Evolutionary conservation across 2,113 vertebrate genomes (phyloP), one percentile per base, ranked within the genome.

Genomic region (Podocnemis expansa): DNA sequence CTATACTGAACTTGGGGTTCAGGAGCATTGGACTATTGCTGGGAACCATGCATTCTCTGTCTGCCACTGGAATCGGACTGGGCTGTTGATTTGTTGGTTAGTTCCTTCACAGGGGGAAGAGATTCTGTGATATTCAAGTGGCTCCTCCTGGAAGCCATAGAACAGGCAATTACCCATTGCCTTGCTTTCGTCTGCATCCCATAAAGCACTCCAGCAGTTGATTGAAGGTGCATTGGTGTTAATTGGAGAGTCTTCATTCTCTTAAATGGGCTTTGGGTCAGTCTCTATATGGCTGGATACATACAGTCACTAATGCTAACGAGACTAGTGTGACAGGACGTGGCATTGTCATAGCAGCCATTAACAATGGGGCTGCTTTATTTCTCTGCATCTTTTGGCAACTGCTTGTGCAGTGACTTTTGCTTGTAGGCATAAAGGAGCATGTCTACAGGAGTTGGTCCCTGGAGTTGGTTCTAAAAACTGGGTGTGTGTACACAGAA

Each of bases 401-500:
- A 63, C 76, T 52, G n/a, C 34, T 67, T 16, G 19, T 8, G 16
- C 41, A 10, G 16, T 2, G 73, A 17, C 17, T n/a, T 75, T 38
- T 76, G 19, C 75, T 63, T 56, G 63, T 6, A n/a, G 45, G 16
- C 75, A 54, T 76, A 22, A 22, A 43, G 47, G 43, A 17, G 34
- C 41, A 25, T 1, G 41, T 49, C 12, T 4, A 41, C 54, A 43
- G 24, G 4, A 38, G 38, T 14, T 22, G 45, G 45, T 47, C 60
- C 60, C 17, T 52, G 7, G 21, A 67, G 60, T 16, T 63, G 38
- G 34, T 51, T 47, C 82, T 80, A 49, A 60, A 24, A 8, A 13
- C 29, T 11, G 29, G 75, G 47, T 45, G 0, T 0, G 25, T 1
- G 0, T 25, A 29, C 67, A 0, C 6, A 13, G 47, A 24, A 49